Evolutionary conservation across 2,113 vertebrate genomes (phyloP), one percentile per base, ranked within the genome.

Genomic region (Spilogale gracilis): DNA sequence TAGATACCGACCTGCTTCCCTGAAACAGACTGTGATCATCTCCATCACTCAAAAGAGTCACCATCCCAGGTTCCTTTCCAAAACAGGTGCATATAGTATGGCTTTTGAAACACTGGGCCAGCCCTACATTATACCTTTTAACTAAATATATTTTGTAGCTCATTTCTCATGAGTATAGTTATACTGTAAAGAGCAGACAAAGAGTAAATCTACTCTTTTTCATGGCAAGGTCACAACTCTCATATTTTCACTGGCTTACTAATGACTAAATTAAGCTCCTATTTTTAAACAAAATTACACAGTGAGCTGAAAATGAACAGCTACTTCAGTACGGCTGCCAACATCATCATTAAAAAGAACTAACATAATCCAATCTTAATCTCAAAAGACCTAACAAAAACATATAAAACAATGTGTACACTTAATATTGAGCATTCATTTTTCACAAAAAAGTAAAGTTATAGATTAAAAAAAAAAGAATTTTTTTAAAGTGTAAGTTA

Each of bases 271-370:
- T 98, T 97, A 98, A 98, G 95, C 56, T 79, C 63, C 25, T 89
- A 95, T 83, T 98, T 97, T 98, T 98, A n/a, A 52, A 96, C 38
- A 50, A 98, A 98, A 93, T 61, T 92, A 98, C 69, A 96, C 2
- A 84, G 93, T 96, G 94, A 98, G 94, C 96, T 98, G 97, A 98
- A 98, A 98, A 98, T 98, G 97, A 98, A 98, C 93, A 98, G 97
- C 80, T 97, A 98, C 96, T 98, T 98, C 95, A 96, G 89, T 96
- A 85, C 0, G 0, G 86, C 93, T 98, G 98, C 96, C 98, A 98
- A 98, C 69, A 89, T 98, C 80, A 98, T 96, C 94, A 97, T 98
- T 98, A 98, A 71, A 98, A 80, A 83, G 95, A 91, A 97, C 81
- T 95, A 98, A 98, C 97, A 89, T 69, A 94, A 98, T 97, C 96